Evolutionary conservation across 2,888 invertebrate species (phyloP).

Genomic region (Trissolcus brochymenae): DNA sequence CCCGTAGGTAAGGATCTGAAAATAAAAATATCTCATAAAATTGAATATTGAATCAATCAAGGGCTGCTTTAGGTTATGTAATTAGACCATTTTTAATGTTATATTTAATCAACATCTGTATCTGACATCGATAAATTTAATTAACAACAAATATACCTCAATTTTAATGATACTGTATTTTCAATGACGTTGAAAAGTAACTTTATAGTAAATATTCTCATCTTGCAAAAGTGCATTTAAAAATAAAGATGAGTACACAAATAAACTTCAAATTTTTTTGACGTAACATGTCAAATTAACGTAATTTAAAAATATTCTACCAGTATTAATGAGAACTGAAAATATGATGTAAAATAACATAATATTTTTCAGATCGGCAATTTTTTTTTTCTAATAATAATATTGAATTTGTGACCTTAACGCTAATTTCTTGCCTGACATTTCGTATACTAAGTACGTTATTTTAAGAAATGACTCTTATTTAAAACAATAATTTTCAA

Average conservation of each 20-base stretch:
- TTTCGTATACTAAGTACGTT: not conserved
- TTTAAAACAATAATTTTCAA: not conserved
- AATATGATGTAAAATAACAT: too few species aligned
- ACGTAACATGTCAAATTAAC: too few species aligned
- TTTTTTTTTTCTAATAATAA: not conserved
- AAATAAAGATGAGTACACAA: too few species aligned
- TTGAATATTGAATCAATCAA: not conserved
- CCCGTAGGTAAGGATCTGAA: slow-evolving; percentile 80
- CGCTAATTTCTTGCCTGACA: not conserved
- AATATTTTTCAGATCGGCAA: too few species aligned
- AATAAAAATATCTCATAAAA: slow-evolving; percentile 56
- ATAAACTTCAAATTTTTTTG: too few species aligned
- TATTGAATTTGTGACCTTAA: not conserved
- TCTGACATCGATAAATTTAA: too few species aligned
- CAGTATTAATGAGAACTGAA: too few species aligned
- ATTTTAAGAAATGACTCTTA: slow-evolving; percentile 16
- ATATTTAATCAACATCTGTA: not conserved
- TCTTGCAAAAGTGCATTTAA: too few species aligned
- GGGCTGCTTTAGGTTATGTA: not conserved
- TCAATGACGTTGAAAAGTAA: too few species aligned
- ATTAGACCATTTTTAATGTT: not conserved
- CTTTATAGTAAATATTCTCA: too few species aligned
- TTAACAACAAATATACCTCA: not conserved
- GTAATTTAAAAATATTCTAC: too few species aligned
- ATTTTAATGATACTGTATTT: too few species aligned